Evolutionary conservation across 64 coral and sea anemone species (phyloP).

Genomic region (Montipora sp.): DNA sequence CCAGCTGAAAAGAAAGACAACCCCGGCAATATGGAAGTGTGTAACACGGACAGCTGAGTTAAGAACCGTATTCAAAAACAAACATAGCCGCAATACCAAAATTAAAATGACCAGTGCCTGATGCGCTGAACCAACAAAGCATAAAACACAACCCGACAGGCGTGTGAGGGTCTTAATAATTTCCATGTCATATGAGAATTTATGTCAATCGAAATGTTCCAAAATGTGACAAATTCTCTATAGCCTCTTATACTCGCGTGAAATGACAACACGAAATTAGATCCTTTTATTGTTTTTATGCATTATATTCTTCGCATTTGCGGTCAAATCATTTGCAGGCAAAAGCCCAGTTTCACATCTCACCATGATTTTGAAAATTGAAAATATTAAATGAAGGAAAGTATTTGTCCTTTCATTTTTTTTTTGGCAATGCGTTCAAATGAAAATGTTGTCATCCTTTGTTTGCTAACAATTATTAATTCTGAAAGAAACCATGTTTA

Average conservation of each 20-base stretch:
- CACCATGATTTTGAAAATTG: no score
- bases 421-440: background rate
- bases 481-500: background rate
- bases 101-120: constrained; percentile 52
- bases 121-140: constrained; percentile 37
- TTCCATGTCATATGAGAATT: constrained; percentile 6
- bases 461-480: background rate
- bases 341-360: background rate
- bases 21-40: constrained; percentile 3
- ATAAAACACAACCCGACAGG: background rate
- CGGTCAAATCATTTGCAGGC: background rate
- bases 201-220: constrained; percentile 17
- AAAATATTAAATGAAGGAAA: background rate
- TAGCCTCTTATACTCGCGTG: background rate
- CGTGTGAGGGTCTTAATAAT: background rate
- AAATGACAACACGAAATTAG: background rate
- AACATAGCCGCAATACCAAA: constrained; percentile 49
- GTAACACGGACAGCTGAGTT: constrained; percentile 28
- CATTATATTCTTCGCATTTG: background rate
- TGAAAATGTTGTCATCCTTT: background rate
- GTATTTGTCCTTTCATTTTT: background rate
- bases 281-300: background rate
- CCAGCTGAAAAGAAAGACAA: constrained; percentile 35
- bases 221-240: background rate
- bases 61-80: constrained; percentile 26